Evolutionary conservation across 2,113 vertebrate genomes (phyloP).

Genomic region (Syrrhaptes paradoxus): DNA sequence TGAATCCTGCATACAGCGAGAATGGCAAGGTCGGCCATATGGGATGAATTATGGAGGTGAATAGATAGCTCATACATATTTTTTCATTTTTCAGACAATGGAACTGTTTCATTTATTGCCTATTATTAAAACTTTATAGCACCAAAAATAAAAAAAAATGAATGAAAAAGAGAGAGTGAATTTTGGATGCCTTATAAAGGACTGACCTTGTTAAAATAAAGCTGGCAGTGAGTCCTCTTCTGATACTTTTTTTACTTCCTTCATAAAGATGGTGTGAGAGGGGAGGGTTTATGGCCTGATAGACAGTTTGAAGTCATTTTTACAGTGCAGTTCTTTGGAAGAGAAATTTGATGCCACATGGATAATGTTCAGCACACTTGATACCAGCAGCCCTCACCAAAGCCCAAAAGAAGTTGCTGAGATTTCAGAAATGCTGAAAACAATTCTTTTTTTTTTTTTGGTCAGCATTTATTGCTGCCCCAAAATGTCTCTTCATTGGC

Average conservation of each 20-base stretch:
- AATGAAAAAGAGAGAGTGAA: slow-evolving; percentile 69
- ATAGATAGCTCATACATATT: slow-evolving; percentile 82
- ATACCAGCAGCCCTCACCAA: background rate
- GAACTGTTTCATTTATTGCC: slow-evolving; percentile 83
- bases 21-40: slow-evolving; percentile 68
- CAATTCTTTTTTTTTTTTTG: background rate
- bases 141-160: slow-evolving; percentile 77
- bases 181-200: slow-evolving; percentile 57
- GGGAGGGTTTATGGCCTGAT: background rate
- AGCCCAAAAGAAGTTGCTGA: background rate
- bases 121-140: slow-evolving; percentile 83
- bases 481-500: background rate
- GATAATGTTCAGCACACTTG: background rate
- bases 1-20: background rate
- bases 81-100: slow-evolving; percentile 86
- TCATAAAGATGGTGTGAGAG: slow-evolving; percentile 57
- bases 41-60: slow-evolving; percentile 78
- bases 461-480: background rate
- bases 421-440: background rate
- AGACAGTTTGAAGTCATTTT: slow-evolving; percentile 10
- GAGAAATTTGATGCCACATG: background rate
- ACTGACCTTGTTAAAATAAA: slow-evolving; percentile 32
- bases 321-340: background rate
- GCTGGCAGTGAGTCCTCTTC: slow-evolving; percentile 36
- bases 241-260: slow-evolving; percentile 22